Percentiles rank a stretch among this genome's conserved stretches.
Conservation (phyloP, 2,797 vertebrate genomes). For the Acanthurus leucopareius region DNA sequence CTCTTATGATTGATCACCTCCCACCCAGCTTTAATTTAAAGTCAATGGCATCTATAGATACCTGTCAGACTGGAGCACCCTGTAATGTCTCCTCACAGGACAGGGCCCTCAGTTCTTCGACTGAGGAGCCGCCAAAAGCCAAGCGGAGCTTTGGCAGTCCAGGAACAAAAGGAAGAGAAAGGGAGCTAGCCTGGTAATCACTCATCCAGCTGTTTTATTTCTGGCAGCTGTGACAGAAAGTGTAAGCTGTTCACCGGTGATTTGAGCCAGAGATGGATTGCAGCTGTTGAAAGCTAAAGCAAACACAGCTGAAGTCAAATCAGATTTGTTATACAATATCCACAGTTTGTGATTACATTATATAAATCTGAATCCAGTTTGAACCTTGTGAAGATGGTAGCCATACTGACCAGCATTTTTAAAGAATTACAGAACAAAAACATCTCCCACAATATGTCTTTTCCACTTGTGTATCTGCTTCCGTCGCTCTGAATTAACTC, state of each 20-base stretch:
- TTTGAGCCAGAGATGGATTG: constrained; percentile 67
- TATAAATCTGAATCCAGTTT: constrained; percentile 24
- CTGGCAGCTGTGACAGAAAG: constrained; percentile 62
- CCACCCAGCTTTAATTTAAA: constrained; percentile 80
- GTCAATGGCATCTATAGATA: constrained; percentile 82
- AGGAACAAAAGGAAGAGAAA: constrained; percentile 41
- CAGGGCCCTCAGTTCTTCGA: constrained; percentile 33
- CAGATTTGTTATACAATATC: constrained; percentile 17
- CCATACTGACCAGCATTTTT: not conserved
- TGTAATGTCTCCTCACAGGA: constrained; percentile 66
- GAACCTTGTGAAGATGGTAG: constrained; percentile 10
- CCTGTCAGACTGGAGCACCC: constrained; percentile 75
- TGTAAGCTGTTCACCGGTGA: constrained; percentile 46
- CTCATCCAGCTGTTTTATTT: constrained; percentile 69
- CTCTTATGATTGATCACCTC: constrained; percentile 80
- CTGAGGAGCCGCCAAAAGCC: constrained; percentile 30
- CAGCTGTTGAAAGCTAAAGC: constrained; percentile 38
- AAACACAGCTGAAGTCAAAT: constrained; percentile 35
- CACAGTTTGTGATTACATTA: constrained; percentile 28
- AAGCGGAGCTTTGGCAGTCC: constrained; percentile 21
- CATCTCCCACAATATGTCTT: not conserved
- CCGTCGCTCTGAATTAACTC: not conserved
- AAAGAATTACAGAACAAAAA: not conserved
- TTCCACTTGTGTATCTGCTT: not conserved
- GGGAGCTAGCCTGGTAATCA: constrained; percentile 49